Conservation (phyloP, 2,797 vertebrate genomes). For the Natrix natrix region DNA sequence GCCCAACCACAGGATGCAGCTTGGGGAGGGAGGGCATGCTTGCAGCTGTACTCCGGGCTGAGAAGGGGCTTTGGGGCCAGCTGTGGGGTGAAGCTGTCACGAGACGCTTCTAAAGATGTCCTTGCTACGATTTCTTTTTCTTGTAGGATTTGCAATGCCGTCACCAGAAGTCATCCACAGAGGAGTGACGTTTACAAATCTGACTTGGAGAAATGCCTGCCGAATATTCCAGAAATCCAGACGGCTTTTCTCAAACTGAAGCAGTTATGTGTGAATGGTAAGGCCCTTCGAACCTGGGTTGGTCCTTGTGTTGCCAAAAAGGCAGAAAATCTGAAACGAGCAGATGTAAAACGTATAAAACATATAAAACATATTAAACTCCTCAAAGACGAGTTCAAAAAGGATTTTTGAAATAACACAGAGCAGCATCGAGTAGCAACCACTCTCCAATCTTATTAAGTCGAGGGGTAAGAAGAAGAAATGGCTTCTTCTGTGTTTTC, state of each 20-base stretch:
- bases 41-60: neutral
- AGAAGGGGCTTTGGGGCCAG: neutral
- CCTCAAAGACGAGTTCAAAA: neutral
- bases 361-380: no score
- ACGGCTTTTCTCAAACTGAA: conserved; percentile 84
- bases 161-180: conserved; percentile 92
- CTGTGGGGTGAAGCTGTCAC: neutral
- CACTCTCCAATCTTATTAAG: neutral
- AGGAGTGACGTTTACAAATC: conserved; percentile 82
- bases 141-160: conserved; percentile 84
- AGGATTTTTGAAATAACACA: neutral
- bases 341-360: no score
- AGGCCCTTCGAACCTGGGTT: conserved; percentile 37
- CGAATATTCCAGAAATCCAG: conserved; percentile 90
- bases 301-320: neutral
- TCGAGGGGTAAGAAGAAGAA: neutral
- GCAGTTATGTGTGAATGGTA: conserved; percentile 93
- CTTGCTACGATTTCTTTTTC: neutral
- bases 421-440: neutral
- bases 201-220: conserved; percentile 88
- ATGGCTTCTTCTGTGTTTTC: neutral
- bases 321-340: neutral
- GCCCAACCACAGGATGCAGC: neutral
- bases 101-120: neutral
- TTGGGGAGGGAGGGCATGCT: neutral